Evolutionary conservation across 2,797 vertebrate species (phyloP), one percentile per base, ranked within the genome.

Genomic region (Tolypeutes matacus): DNA sequence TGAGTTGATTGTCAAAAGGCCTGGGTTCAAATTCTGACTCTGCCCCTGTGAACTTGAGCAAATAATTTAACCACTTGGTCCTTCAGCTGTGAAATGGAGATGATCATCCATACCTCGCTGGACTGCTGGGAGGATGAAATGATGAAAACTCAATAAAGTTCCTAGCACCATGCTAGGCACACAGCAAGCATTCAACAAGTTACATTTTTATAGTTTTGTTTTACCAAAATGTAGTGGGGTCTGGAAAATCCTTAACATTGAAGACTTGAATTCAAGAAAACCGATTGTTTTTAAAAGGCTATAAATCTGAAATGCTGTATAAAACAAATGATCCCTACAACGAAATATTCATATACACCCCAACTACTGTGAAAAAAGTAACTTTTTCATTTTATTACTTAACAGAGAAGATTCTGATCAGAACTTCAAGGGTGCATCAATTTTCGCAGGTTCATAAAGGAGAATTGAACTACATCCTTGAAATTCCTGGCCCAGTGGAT

Each of bases 281-380:
- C 15, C 51, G 62, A 42, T 73, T 29, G 34, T 60, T 81, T 93
- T 86, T 34, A 56, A 20, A 18, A 77, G 51, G 23, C 51, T 53
- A 56, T 51, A 76, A 49, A 76, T 77, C 25, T 76, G 60, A 84
- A 84, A 77, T 89, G 67, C 51, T 94, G 8, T 85, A 29, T 76
- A 60, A 93, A 93, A 83, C 49, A 82, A 89, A 70, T 51, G 39
- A 84, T 60, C 3, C 21, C 86, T 70, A 39, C 77, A 89, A 83
- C 67, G 75, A 58, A 46, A 76, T 36, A 9, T 75, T 29, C 29
- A 82, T 36, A 46, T 8, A 46, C 46, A 46, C 51, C 12, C 56
- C 81, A 88, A 17, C 23, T 31, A 51, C 27, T 42, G 84, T 51
- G 58, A 46, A 72, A 86, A 9, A 62, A 0, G 29, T 5, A 64